Percentiles rank a stretch among this genome's conserved stretches.
Evolutionary conservation across 2,797 vertebrate species (phyloP).

Genomic region (Periparus ater): DNA sequence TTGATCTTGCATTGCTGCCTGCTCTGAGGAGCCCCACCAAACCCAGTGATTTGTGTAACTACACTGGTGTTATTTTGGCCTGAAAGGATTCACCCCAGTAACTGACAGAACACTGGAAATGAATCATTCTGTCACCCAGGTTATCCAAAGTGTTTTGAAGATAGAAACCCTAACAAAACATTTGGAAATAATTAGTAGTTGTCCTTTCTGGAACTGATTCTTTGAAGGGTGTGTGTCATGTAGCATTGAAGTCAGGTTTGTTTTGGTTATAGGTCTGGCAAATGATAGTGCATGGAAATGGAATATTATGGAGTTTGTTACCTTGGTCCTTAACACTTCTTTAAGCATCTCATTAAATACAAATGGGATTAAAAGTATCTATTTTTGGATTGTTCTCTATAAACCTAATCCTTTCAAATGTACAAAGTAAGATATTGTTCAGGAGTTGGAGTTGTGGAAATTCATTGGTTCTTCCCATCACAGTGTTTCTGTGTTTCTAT

Average conservation of each 20-base stretch:
- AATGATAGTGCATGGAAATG: not conserved
- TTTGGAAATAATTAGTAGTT: conserved; percentile 30
- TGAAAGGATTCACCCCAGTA: not conserved
- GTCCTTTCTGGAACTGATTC: conserved; percentile 18
- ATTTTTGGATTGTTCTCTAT: not conserved
- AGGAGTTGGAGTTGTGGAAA: not conserved
- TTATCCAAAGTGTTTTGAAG: conserved; percentile 20
- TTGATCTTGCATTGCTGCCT: not conserved
- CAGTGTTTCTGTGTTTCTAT: not conserved
- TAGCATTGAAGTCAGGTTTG: conserved; percentile 2
- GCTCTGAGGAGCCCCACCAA: not conserved
- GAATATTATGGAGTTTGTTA: not conserved
- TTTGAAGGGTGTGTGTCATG: not conserved
- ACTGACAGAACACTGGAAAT: not conserved
- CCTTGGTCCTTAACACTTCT: not conserved
- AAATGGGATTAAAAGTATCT: not conserved
- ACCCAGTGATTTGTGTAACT: not conserved
- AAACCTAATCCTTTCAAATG: not conserved
- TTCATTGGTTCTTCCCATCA: not conserved
- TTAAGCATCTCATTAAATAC: not conserved
- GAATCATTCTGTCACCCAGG: not conserved
- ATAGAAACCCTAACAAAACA: not conserved
- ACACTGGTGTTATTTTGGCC: not conserved
- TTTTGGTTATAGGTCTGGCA: not conserved
- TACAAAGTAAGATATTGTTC: not conserved